Conservation (phyloP, 2,888 invertebrate species). For the Micoletzkya japonica region DNA sequence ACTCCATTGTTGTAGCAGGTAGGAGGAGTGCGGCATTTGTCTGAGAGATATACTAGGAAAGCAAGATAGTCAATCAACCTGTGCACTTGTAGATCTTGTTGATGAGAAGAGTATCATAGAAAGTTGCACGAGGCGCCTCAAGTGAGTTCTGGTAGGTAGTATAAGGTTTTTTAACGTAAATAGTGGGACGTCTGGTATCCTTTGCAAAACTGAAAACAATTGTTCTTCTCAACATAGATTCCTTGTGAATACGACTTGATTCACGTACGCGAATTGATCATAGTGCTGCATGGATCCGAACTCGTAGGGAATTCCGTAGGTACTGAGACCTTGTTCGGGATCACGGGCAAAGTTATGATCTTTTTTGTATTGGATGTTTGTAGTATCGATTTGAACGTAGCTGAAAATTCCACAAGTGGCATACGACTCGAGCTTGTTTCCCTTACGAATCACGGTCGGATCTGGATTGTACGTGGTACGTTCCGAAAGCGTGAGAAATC, state of each 20-base stretch:
- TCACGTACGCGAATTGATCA: constrained; percentile 16
- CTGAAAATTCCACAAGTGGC: background rate
- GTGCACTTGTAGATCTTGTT: constrained; percentile 25
- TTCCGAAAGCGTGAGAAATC: constrained; percentile 20
- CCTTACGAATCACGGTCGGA: constrained; percentile 24
- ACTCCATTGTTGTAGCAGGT: constrained; percentile 20
- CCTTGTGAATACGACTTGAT: no score
- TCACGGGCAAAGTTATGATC: constrained; percentile 19
- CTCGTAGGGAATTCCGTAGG: constrained; percentile 24
- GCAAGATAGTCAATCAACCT: background rate
- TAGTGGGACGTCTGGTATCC: background rate
- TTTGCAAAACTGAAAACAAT: background rate
- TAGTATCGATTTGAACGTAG: constrained; percentile 5
- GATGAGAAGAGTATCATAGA: constrained; percentile 25
- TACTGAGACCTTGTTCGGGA: background rate
- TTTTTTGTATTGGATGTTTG: constrained; percentile 1
- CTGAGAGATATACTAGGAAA: background rate
- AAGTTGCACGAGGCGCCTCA: constrained; percentile 16
- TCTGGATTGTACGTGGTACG: constrained; percentile 19
- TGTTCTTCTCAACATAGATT: no score
- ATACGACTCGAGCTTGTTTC: no score
- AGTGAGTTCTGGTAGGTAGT: constrained; percentile 3
- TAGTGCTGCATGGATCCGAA: constrained; percentile 27
- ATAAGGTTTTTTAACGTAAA: background rate
- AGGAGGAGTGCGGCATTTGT: constrained; percentile 1